These are phyloP conservation scores for Microtus pennsylvanicus DNA, from an alignment of 2,113 vertebrate species.

Conservation along the genomic window DNA sequence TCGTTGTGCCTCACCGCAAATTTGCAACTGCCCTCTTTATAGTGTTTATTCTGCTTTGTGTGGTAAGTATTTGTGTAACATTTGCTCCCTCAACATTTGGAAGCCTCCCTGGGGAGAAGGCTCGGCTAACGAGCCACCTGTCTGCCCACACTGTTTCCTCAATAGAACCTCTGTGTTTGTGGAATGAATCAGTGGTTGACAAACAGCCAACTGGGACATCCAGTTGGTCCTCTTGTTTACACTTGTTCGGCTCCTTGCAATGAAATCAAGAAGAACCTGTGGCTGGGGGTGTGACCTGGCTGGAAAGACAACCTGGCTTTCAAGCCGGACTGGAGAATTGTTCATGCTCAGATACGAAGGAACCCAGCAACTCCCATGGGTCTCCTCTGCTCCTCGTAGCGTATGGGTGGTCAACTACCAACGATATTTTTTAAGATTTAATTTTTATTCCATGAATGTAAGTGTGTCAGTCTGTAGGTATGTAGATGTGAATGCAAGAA, in stretches of 20 bases:
- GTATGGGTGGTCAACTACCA: not conserved
- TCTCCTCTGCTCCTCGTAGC: not conserved
- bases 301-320: not conserved
- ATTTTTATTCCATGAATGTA: not conserved
- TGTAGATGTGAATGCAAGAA: not conserved
- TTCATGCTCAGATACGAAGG: not conserved
- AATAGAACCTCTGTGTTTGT: not conserved
- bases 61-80: not conserved
- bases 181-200: conserved; percentile 28
- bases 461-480: not conserved
- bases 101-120: not conserved
- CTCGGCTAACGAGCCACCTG: not conserved
- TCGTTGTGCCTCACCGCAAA: not conserved
- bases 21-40: not conserved
- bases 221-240: not conserved
- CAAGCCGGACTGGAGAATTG: not conserved
- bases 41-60: not conserved
- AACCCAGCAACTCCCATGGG: not conserved
- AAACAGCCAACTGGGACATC: conserved; percentile 55
- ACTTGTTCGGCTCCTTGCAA: not conserved
- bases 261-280: not conserved
- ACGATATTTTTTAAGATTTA: not conserved
- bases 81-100: not conserved
- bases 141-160: not conserved
- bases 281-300: not conserved